Base-by-base conservation (phyloP, 1,140 invertebrate species). In the Holcopasites calliopsidis region DNA sequence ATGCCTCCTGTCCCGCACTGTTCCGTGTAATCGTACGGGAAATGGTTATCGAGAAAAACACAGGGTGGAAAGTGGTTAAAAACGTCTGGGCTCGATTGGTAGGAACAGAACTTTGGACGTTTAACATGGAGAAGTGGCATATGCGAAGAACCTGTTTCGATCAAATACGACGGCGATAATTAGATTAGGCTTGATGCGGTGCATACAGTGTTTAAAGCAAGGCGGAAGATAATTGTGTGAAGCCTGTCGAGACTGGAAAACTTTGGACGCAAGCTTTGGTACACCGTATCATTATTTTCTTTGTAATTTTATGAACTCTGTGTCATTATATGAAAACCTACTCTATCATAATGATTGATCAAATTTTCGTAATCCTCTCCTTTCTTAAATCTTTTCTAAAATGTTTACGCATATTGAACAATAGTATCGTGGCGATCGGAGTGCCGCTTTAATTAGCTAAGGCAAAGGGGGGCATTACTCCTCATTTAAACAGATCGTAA, bases 51-150 rank as follows among this genome's bases (percentile, higher is more conserved):
- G 3, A 42, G 35, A 38, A 10, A 47, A 28, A 11, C 21, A 23
- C 8, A 44, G 42, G 28, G 1, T 38, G 1, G 23, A 4, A 54
- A 44, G 18, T 44, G 66, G 18, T 66, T 57, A 35, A 55, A 55
- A 31, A 35, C 11, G 1, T 3, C 4, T 5, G 10, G 3, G 62
- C 21, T 31, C 44, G 44, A 58, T 58, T 21, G 66, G 23, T 8
- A 13, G 13, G 7, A 18, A 42, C 47, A n/a, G 10, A n/a, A 70
- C 54, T 70, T 70, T 16, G n/a, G 31, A 58, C 58, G n/a, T 58
- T 70, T n/a, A n/a, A 35, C 68, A 35, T 21, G 31, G n/a, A 28
- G 21, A 35, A 38, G 50, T n/a, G 50, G 5, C 13, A 16, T 38
- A 38, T 18, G 28, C 18, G 26, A 57, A 33, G n/a, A 21, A 6